These are phyloP conservation scores for Malurus splendens DNA, from an alignment of 2,797 vertebrate genomes.

Conservation along the genomic window DNA sequence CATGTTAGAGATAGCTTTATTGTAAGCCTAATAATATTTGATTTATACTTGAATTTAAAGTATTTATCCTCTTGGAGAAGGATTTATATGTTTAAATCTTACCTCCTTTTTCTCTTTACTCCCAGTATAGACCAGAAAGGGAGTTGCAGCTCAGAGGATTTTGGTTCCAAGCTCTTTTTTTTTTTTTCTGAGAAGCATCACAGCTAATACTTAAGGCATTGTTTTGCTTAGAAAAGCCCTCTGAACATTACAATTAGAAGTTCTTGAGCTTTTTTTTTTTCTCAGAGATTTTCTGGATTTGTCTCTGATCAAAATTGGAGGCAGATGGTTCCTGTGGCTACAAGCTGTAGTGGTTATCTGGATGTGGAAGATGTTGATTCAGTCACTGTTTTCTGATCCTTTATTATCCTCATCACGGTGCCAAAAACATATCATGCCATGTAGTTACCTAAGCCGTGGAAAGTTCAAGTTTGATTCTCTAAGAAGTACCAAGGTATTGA, in stretches of 20 bases:
- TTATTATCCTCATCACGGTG: not conserved
- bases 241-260: not conserved
- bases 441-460: not conserved
- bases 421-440: not conserved
- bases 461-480: not conserved
- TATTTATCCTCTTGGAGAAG: not conserved
- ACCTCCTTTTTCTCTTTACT: not conserved
- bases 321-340: not conserved
- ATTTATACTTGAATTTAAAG: not conserved
- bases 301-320: not conserved
- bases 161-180: not conserved
- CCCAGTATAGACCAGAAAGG: not conserved
- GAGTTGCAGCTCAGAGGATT: not conserved
- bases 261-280: not conserved
- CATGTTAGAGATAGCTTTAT: not conserved
- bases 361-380: not conserved
- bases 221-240: not conserved
- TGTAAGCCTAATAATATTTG: not conserved
- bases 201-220: not conserved
- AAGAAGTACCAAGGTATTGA: not conserved
- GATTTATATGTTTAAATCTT: not conserved
- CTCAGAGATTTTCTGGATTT: not conserved
- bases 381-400: not conserved
- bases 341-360: not conserved
- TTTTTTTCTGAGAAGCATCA: not conserved